Percentiles rank a stretch among this genome's conserved stretches.
These are phyloP conservation scores for Catocala nupta DNA, from an alignment of 2,888 invertebrate species.

Conservation along the genomic window DNA sequence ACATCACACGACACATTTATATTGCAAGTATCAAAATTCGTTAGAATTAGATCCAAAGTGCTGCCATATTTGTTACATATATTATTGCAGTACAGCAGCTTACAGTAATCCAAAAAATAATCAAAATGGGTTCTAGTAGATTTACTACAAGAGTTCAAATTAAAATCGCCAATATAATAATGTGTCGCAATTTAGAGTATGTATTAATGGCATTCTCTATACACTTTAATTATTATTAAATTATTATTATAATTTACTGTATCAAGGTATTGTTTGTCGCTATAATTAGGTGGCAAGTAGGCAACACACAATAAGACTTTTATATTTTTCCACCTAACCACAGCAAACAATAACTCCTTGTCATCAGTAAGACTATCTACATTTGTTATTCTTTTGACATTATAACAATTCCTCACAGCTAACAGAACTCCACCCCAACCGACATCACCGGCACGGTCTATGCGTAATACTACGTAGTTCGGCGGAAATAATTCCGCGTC, in stretches of 20 bases:
- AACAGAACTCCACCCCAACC: not conserved
- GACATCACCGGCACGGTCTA: not conserved
- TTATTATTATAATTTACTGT: too few relatives aligned
- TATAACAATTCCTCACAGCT: not conserved
- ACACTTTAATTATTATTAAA: too few relatives aligned
- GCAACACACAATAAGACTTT: not conserved
- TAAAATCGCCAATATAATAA: not conserved
- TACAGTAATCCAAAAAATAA: not conserved
- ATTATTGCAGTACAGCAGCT: not conserved
- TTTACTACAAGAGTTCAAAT: not conserved
- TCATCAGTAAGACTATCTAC: not conserved
- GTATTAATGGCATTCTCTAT: too few relatives aligned
- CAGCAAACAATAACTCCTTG: not conserved
- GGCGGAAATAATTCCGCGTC: too few relatives aligned
- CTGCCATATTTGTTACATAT: slow-evolving; percentile 1
- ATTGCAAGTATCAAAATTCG: not conserved
- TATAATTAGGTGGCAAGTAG: not conserved
- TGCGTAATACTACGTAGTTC: too few relatives aligned
- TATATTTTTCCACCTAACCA: too few relatives aligned
- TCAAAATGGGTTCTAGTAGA: not conserved
- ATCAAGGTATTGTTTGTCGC: not conserved
- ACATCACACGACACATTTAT: not conserved
- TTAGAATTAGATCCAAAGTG: not conserved
- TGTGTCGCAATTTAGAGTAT: not conserved
- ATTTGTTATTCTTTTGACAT: not conserved